phyloP scores from a whole-genome alignment of 2,888 invertebrate species.

The Periphyllus acericola region DNA sequence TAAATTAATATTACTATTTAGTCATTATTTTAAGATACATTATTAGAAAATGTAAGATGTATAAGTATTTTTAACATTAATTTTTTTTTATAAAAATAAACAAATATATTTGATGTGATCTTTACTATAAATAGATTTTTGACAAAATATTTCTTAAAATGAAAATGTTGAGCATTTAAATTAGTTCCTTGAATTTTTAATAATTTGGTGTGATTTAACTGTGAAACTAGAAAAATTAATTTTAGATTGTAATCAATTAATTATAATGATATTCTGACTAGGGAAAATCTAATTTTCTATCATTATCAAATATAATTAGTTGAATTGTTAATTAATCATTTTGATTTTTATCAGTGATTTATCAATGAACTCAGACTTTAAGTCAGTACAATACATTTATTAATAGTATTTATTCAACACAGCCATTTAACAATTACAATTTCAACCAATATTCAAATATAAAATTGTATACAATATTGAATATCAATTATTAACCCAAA shows the following conservation, averaged over 20 bases:
- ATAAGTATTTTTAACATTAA: background rate
- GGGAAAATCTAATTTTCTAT: no score
- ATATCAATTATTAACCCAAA: constrained; percentile 2
- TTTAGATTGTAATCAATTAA: no score
- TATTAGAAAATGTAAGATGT: background rate
- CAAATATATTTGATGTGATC: background rate
- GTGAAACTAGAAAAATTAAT: no score
- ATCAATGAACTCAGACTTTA: background rate
- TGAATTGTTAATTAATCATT: no score
- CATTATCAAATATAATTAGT: no score
- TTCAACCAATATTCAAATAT: background rate
- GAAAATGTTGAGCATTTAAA: background rate
- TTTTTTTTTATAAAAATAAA: background rate
- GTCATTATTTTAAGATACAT: constrained; percentile 24
- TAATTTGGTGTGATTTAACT: no score
- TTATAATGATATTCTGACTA: no score
- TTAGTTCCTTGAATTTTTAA: no score
- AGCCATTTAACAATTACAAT: background rate
- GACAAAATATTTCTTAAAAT: background rate
- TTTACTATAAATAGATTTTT: background rate
- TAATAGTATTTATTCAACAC: background rate
- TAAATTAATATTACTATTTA: background rate
- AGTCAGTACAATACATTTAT: background rate
- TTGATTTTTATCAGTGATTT: background rate
- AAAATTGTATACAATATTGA: background rate